A percentile compares a stretch with the other conserved stretches of the same genome.
Conservation (phyloP, 2,113 vertebrate species). For the Ammodytes marinus region DNA sequence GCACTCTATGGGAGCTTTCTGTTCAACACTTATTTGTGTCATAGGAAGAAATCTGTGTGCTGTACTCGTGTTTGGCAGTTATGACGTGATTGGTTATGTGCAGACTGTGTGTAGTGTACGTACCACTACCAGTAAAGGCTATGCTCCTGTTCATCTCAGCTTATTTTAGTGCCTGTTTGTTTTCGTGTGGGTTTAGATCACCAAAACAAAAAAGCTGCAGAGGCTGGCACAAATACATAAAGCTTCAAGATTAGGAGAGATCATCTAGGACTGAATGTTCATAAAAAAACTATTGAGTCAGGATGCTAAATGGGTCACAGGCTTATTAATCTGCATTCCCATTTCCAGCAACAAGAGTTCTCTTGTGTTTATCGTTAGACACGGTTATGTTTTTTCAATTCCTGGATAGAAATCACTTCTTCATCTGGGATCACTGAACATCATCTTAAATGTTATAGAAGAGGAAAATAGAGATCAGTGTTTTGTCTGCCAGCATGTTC, state of each 20-base stretch:
- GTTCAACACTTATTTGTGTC: slow-evolving; percentile 40
- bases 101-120: not conserved
- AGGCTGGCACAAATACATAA: slow-evolving; percentile 50
- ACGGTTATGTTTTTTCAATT: slow-evolving; percentile 34
- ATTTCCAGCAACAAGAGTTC: slow-evolving; percentile 14
- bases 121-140: not conserved
- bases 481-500: not conserved
- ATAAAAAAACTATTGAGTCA: slow-evolving; percentile 56
- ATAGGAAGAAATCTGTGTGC: slow-evolving; percentile 4
- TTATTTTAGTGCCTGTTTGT: slow-evolving; percentile 9
- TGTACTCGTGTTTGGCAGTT: not conserved
- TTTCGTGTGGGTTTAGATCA: slow-evolving; percentile 39
- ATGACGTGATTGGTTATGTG: slow-evolving; percentile 6
- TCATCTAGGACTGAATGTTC: slow-evolving; percentile 49
- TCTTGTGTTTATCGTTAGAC: slow-evolving; percentile 36
- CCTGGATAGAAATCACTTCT: slow-evolving; percentile 28
- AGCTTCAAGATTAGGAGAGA: slow-evolving; percentile 57
- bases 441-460: slow-evolving; percentile 3
- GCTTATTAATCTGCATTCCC: slow-evolving; percentile 37
- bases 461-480: not conserved
- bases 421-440: slow-evolving; percentile 22
- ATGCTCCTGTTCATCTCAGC: not conserved
- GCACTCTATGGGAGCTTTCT: not conserved
- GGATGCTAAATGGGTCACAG: slow-evolving; percentile 60
- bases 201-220: slow-evolving; percentile 47